Base-by-base conservation (phyloP, 2,888 invertebrate genomes). In the Rhagophthalmus giganteus region DNA sequence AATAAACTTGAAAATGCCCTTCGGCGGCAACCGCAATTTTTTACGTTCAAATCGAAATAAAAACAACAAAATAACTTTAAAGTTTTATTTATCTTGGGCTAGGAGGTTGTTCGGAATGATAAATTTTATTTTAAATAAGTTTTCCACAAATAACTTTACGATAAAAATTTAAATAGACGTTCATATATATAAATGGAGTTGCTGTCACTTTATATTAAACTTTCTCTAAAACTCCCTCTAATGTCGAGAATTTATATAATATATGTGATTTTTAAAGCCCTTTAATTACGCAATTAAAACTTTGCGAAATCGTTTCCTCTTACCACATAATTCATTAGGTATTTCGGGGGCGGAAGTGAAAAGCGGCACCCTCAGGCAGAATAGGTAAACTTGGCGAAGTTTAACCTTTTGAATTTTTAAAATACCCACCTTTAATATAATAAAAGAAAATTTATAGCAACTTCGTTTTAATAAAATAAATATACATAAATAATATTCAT, bases 271-370 rank as follows among this genome's bases (percentile, higher is more conserved):
- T 49, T 49, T 54, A 56, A 60, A 49, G 44, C 53, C 27, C 35
- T 42, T 58, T 64, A 62, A 62, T 63, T 62, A 58, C 31, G 57
- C 55, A 61, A 61, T 63, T 61, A 61, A 64, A 62, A 59, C 55
- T 57, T 64, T 25, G 13, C 16, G 24, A 37, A 50, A 42, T 37
- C 28, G 38, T 38, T 50, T 44, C 26, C 32, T 57, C 53, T 49
- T 55, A 42, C 37, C 44, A 46, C 41, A 48, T 51, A 47, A 46
- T 39, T 51, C 47, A 44, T 51, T 53, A 54, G 42, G 52, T 46
- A 50, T 38, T 44, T 24, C 15, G 20, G 34, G 24, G 34, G 13
- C 24, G 11, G 26, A 25, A 13, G 13, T 39, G 28, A 28, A 28
- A 39, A 37, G 26, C 37, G 13, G 13, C 11, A 13, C 9, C 12